Conservation (phyloP, 2,797 vertebrate species). For the Danio choprae region DNA sequence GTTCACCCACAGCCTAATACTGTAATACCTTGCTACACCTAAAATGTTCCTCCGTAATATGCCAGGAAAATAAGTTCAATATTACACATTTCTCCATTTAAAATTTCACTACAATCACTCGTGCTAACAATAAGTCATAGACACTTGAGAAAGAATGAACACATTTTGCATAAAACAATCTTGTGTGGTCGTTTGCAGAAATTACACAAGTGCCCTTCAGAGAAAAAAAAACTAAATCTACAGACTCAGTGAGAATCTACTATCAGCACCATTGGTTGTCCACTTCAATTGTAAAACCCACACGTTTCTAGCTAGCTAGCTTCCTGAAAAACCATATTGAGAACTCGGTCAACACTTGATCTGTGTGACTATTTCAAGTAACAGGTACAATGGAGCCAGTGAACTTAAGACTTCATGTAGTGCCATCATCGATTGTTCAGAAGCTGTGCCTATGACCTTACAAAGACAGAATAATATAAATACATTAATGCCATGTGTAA, state of each 20-base stretch:
- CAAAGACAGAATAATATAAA: constrained; percentile 38
- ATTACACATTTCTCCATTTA: constrained; percentile 34
- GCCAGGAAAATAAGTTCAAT: constrained; percentile 9
- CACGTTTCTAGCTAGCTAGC: constrained; percentile 19
- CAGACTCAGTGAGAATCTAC: constrained; percentile 20
- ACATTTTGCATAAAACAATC: constrained; percentile 58
- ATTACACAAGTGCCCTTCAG: constrained; percentile 52
- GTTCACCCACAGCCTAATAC: constrained; percentile 26
- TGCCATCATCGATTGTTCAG: constrained; percentile 38
- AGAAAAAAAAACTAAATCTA: constrained; percentile 24
- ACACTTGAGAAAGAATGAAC: constrained; percentile 21
- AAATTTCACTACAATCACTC: constrained; percentile 31
- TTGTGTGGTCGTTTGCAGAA: constrained; percentile 60
- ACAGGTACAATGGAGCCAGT: constrained; percentile 48
- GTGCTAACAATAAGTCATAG: constrained; percentile 2
- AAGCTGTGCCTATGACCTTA: constrained; percentile 44
- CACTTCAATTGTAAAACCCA: constrained; percentile 32
- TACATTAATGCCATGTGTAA: constrained; percentile 30
- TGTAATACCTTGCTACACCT: constrained; percentile 19
- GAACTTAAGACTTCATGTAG: constrained; percentile 49
- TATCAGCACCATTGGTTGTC: constrained; percentile 55
- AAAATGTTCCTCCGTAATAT: background rate
- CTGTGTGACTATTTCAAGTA: constrained; percentile 59
- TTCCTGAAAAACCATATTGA: constrained; percentile 35
- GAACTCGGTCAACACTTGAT: constrained; percentile 24